Conservation (phyloP, 2,113 vertebrate species). For the Trochalopteron elliotii region DNA sequence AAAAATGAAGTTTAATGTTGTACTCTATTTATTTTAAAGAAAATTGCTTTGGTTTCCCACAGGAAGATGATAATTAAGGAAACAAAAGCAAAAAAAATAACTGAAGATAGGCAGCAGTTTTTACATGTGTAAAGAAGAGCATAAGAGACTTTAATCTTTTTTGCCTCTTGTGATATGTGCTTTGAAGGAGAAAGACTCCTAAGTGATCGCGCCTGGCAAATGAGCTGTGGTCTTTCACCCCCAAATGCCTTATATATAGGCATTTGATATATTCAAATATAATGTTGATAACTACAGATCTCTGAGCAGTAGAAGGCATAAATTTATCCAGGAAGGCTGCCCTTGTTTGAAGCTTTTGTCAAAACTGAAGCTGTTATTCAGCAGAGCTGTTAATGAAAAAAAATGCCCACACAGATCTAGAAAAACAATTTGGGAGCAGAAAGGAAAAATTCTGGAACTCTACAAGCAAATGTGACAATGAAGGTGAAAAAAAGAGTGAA, state of each 20-base stretch:
- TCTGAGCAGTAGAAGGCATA: neutral
- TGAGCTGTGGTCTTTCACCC: neutral
- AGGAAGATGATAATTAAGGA: neutral
- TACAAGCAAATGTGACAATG: neutral
- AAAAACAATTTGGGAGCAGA: neutral
- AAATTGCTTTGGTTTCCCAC: slow-evolving; percentile 19
- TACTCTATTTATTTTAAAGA: neutral
- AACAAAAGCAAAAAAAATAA: neutral
- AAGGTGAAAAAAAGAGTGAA: neutral
- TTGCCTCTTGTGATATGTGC: neutral
- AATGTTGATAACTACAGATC: neutral
- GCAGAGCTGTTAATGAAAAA: neutral
- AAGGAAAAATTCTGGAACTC: neutral
- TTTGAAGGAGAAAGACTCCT: neutral
- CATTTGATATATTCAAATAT: neutral
- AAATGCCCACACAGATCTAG: neutral
- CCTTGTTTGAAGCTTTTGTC: neutral
- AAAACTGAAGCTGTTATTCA: neutral
- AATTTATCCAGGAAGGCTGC: neutral
- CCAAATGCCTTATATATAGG: neutral
- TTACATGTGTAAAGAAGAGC: neutral
- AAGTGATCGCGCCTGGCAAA: neutral
- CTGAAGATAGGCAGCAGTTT: neutral
- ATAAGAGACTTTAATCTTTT: neutral
- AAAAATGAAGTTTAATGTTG: neutral